Evolutionary conservation across 2,113 vertebrate species (phyloP), one percentile per base, ranked within the genome.

Genomic region (Sisor rabdophorus): DNA sequence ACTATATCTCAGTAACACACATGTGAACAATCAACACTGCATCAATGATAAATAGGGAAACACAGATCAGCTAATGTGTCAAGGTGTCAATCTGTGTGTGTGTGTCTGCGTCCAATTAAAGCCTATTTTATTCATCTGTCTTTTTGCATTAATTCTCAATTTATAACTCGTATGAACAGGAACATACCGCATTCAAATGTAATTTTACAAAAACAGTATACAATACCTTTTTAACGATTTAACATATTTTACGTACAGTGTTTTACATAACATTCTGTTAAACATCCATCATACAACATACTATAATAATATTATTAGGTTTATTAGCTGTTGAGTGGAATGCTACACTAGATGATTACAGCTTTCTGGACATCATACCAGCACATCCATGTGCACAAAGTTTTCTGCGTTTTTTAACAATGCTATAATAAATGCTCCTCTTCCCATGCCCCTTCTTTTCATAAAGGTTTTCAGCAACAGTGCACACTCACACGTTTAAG

Each of bases 31-130:
- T 75, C 65, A 22, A 32, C 16, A 67, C 17, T 56, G 13, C 68
- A 55, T 67, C 60, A 19, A 71, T 48, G 36, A 68, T 82, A 60
- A 52, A 68, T 79, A 81, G 40, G 30, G 44, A 75, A 67, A 67
- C 72, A 79, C 64, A 71, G 73, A 67, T 16, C 50, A 47, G 58
- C 36, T 48, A 52, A 6, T 10, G 40, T 67, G 48, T 44, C 47
- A 71, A 2, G 1, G 55, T 81, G 65, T 71, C 12, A 58, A 55
- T 61, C 50, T 36, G 67, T 80, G 65, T 52, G 78, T 54, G 15
- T 63, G 53, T 44, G 40, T 60, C 73, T 72, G 64, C 65, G 80
- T 81, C n/a, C n/a, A n/a, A n/a, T n/a, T n/a, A n/a, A n/a, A n/a
- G n/a, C n/a, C n/a, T n/a, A n/a, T 60, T 50, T 50, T 26, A 60